Conservation (phyloP, 2,113 vertebrate genomes). For the Spermophilus dauricus region DNA sequence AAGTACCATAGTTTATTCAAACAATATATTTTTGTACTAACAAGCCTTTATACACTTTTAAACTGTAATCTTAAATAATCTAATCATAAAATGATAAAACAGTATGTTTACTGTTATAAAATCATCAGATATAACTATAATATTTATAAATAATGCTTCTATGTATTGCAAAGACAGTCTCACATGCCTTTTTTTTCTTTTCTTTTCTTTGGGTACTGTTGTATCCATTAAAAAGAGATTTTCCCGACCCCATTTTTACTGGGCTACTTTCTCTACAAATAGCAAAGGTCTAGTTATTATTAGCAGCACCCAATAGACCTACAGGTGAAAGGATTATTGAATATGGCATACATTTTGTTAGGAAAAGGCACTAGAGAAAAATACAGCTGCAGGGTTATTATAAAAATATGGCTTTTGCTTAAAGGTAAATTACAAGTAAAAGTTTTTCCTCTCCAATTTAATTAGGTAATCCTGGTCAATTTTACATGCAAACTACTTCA, state of each 20-base stretch:
- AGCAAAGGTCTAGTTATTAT: conserved; percentile 78
- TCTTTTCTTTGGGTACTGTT: background rate
- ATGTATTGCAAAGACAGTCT: background rate
- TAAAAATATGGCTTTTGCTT: conserved; percentile 77
- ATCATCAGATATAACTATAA: background rate
- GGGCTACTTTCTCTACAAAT: conserved; percentile 55
- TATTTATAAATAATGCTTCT: background rate
- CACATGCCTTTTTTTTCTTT: background rate
- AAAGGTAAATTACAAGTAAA: conserved; percentile 69
- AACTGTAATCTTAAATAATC: background rate
- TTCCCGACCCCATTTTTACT: conserved; percentile 74
- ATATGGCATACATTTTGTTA: conserved; percentile 72
- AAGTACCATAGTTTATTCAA: background rate
- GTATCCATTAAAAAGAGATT: conserved; percentile 52
- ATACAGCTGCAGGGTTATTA: conserved; percentile 42
- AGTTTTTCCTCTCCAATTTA: conserved; percentile 60
- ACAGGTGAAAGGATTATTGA: conserved; percentile 73
- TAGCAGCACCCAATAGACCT: conserved; percentile 46
- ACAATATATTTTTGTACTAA: background rate
- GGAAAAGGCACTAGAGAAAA: conserved; percentile 73
- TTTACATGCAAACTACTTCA: conserved; percentile 46
- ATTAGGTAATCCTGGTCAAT: conserved; percentile 46
- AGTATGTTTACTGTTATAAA: background rate
- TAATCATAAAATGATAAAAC: background rate
- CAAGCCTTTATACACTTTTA: background rate